Base-by-base conservation (phyloP, 2,113 vertebrate species). In the Larimichthys polyactis region DNA sequence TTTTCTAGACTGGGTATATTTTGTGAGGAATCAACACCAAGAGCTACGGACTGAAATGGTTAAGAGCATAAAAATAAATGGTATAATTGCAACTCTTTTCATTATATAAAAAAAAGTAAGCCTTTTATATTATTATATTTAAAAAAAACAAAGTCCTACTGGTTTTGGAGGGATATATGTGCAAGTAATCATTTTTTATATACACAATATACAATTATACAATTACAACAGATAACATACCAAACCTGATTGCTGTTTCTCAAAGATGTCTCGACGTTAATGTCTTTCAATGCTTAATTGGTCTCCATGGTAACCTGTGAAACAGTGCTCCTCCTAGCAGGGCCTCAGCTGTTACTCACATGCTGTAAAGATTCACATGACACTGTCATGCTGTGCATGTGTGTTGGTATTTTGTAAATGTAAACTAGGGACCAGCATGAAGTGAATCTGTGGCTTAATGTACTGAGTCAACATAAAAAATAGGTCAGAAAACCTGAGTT, bases 301-400 rank as follows among this genome's bases (percentile, higher is more conserved):
- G 73, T 81, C 66, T 75, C 81, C 84, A 32, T 75, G n/a, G 80
- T 60, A 71, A 74, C 87, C 73, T 15, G 36, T 57, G 54, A 71
- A 57, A 73, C 58, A 57, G 29, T 58, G 52, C 49, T 74, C n/a
- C 44, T 69, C 32, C 16, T 19, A 1, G 44, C 57, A 69, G 52
- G 36, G 71, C n/a, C 75, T 75, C 48, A n/a, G 48, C 54, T 71
- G 36, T 29, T 60, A 62, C 78, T 83, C 73, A 52, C 81, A 83
- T 76, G 46, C 62, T 32, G 22, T 51, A 20, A 12, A 22, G 69
- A 75, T 11, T 29, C 59, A 24, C 27, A 71, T 67, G 48, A 66
- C 17, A 10, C 36, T 54, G 32, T 5, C 14, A 70, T 17, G 65
- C 71, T 75, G 40, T 49, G 57, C 54, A 46, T 83, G 27, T 20